Conservation (phyloP, 2,797 vertebrate species). For the Neosilurus hyrtlii region DNA sequence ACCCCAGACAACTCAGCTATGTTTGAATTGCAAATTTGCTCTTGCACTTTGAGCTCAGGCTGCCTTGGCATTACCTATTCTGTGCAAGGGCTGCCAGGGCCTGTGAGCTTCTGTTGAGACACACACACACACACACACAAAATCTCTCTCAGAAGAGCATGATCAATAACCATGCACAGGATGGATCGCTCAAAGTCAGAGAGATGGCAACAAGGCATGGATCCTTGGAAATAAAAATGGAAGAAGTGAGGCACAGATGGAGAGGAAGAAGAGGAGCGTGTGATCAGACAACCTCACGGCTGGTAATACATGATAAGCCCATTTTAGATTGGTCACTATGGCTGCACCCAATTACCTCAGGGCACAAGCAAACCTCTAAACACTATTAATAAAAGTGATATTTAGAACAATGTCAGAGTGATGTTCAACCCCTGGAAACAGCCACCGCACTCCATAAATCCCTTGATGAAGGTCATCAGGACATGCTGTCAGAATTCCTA, state of each 20-base stretch:
- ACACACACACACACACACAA: slow-evolving; percentile 35
- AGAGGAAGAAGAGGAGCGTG: neutral
- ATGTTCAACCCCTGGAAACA: slow-evolving; percentile 36
- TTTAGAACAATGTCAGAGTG: slow-evolving; percentile 40
- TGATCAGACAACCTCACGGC: slow-evolving; percentile 23
- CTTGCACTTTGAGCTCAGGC: slow-evolving; percentile 66
- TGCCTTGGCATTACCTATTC: slow-evolving; percentile 77
- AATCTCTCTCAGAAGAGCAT: neutral
- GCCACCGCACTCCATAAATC: slow-evolving; percentile 30
- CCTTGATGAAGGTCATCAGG: slow-evolving; percentile 42
- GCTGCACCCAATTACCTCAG: slow-evolving; percentile 18
- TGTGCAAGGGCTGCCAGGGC: slow-evolving; percentile 76
- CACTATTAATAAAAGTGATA: slow-evolving; percentile 43
- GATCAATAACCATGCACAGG: slow-evolving; percentile 43
- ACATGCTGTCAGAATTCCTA: slow-evolving; percentile 21
- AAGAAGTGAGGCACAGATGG: slow-evolving; percentile 15
- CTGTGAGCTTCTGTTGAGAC: slow-evolving; percentile 68
- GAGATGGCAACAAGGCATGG: slow-evolving; percentile 16
- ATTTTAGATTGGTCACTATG: slow-evolving; percentile 39
- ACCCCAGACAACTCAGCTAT: slow-evolving; percentile 67
- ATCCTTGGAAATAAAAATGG: slow-evolving; percentile 28
- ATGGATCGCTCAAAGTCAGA: slow-evolving; percentile 40
- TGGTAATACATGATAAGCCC: slow-evolving; percentile 32
- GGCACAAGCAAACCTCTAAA: slow-evolving; percentile 30
- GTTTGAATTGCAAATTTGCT: slow-evolving; percentile 79